Evolutionary conservation across 2,113 vertebrate genomes (phyloP), one percentile per base, ranked within the genome.

Genomic region (Peucedramus taeniatus): DNA sequence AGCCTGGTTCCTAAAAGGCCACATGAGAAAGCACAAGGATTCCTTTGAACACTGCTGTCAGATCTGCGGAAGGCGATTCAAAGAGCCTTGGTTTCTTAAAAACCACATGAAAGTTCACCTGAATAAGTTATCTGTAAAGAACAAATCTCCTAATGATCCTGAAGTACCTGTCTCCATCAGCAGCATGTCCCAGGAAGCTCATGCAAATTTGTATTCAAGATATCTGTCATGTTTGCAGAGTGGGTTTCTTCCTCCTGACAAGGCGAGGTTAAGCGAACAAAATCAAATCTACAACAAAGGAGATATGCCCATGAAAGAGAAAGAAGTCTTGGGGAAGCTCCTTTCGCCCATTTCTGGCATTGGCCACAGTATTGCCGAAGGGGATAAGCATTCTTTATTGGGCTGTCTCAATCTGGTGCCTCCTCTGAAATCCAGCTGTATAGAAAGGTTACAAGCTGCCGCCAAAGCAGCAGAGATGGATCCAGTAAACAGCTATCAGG

Each of bases 21-120:
- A 99, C 98, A 99, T 99, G 99, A 98, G 99, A 66, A 99, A 99
- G 97, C 99, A 99, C 98, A 99, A 99, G 91, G 99, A 99, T 97
- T 99, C 99, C 31, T 99, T 99, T 85, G 99, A 99, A 89, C 99
- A 99, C 97, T 99, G 99, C 97, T 99, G 99, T 96, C 99, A 99
- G 98, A 99, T 99, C 90, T 99, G 99, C 0, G 99, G 99, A 79
- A 98, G 99, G 60, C 99, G 99, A 92, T 99, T 99, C 97, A 99
- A 99, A 80, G 99, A 99, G 96, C 99, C 99, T 71, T 99, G 99
- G 99, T 99, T 99, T 96, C 98, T 99, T 57, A 99, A 99, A 97
- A 99, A 99, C 91, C 99, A 99, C 98, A 99, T 99, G 99, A 99
- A 99, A 96, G 99, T 99, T 42, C 99, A 99, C 95, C 99, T 99